Evolutionary conservation across 1,140 invertebrate genomes (phyloP).

Genomic region (Pararge aegeria): DNA sequence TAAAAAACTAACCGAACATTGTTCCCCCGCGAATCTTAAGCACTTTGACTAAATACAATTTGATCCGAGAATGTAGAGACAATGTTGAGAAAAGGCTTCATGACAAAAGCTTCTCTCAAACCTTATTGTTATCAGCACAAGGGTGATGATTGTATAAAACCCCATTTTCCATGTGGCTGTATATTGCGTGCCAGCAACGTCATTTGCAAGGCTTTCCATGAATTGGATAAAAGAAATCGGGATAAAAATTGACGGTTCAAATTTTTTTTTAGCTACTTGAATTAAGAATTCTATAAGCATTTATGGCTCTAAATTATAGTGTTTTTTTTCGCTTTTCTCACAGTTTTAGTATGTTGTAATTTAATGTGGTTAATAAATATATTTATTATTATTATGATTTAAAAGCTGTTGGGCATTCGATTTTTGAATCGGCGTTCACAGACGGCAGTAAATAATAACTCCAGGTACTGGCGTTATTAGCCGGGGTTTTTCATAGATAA

Average conservation of each 20-base stretch:
- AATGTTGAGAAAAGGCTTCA: background rate
- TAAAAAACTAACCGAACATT: background rate
- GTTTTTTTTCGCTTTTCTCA: no score
- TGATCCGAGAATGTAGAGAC: background rate
- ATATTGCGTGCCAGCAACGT: slow-evolving; percentile 21
- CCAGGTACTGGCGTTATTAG: no score
- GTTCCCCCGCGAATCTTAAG: background rate
- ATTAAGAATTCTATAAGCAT: no score
- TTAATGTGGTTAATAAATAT: no score
- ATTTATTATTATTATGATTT: no score
- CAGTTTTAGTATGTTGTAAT: no score
- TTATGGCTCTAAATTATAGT: no score
- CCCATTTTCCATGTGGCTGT: background rate
- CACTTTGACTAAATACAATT: slow-evolving; percentile 3
- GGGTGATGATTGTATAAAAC: background rate
- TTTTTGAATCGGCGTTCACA: no score
- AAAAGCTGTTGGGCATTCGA: no score
- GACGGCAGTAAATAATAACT: no score
- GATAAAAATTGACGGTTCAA: no score
- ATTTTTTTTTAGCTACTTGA: background rate
- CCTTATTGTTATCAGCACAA: background rate
- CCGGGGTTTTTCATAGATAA: no score
- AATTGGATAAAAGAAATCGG: background rate
- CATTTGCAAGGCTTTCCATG: background rate
- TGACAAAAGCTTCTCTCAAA: background rate